Conservation (phyloP, 92 coral and sea anemone genomes). For the Siderastrea radians region DNA sequence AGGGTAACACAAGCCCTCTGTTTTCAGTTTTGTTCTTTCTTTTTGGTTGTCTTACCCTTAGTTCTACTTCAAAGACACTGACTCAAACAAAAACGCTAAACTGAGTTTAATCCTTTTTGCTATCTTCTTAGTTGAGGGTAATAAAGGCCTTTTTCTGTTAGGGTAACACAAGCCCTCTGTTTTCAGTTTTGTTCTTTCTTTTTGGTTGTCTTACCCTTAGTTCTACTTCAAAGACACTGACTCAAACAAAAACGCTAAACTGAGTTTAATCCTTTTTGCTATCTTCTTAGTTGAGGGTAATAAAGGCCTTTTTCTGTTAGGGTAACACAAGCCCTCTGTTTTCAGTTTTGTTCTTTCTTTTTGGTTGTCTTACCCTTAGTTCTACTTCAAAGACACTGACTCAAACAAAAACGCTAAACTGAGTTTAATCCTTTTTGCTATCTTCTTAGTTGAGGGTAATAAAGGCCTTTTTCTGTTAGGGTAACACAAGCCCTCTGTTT, state of each 20-base stretch:
- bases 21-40: conserved; percentile 5
- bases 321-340: conserved; percentile 42
- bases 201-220: neutral
- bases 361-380: neutral
- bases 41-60: neutral
- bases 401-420: no score
- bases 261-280: no score
- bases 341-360: neutral
- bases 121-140: no score
- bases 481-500: conserved; percentile 38
- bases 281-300: no score
- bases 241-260: no score
- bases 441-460: no score
- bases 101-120: no score
- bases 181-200: neutral
- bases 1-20: conserved; percentile 47
- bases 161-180: conserved; percentile 47
- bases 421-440: no score
- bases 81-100: no score
- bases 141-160: neutral
- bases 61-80: no score
- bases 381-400: no score
- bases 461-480: neutral
- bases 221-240: no score
- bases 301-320: neutral